phyloP scores from a whole-genome alignment of 2,113 vertebrate genomes.

The Dasyurus viverrinus region DNA sequence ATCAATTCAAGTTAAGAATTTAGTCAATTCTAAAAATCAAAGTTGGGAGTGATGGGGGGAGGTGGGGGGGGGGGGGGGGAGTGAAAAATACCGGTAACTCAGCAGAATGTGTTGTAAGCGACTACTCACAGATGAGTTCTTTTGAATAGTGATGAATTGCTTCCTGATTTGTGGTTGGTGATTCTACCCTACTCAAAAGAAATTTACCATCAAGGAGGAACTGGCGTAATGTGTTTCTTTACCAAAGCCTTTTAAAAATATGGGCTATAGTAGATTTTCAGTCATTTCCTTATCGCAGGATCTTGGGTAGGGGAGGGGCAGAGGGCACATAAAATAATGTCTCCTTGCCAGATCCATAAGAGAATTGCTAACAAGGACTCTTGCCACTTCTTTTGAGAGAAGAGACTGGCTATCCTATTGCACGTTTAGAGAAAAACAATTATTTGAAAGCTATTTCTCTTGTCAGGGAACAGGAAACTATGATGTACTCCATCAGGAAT shows the following conservation, averaged over 20 bases:
- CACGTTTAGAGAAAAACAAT: constrained; percentile 43
- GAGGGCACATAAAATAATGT: neutral
- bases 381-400: constrained; percentile 49
- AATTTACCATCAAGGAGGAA: constrained; percentile 85
- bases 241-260: constrained; percentile 43
- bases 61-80: constrained; percentile 65
- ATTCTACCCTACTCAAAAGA: constrained; percentile 70
- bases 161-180: constrained; percentile 84
- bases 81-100: constrained; percentile 76
- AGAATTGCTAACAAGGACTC: constrained; percentile 57
- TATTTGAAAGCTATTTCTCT: constrained; percentile 52
- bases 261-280: constrained; percentile 45
- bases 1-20: constrained; percentile 54
- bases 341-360: constrained; percentile 42
- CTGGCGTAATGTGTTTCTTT: constrained; percentile 72
- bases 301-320: neutral
- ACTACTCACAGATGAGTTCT: constrained; percentile 77
- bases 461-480: constrained; percentile 43
- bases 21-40: constrained; percentile 71
- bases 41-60: constrained; percentile 60
- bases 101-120: constrained; percentile 76
- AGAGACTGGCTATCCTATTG: neutral
- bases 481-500: constrained; percentile 39
- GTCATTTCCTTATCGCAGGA: constrained; percentile 68
- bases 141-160: constrained; percentile 85